A percentile compares a stretch with the other conserved stretches of the same genome.
Evolutionary conservation across 2,113 vertebrate species (phyloP).

Genomic region (Ptilorrhoa leucosticta): DNA sequence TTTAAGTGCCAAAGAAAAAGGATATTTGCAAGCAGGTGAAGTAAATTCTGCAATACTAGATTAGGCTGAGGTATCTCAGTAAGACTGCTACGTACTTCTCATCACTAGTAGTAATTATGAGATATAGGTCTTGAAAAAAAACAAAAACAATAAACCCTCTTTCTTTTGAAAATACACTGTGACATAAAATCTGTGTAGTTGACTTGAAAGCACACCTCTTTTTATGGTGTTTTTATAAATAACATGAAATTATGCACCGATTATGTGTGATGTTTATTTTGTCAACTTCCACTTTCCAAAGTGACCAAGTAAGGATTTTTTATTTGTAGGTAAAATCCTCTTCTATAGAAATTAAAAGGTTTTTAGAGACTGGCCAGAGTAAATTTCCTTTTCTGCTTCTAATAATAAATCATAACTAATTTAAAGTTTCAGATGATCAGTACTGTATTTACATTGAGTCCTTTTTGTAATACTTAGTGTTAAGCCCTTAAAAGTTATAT

Average conservation of each 20-base stretch:
- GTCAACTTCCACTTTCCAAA: conserved; percentile 19
- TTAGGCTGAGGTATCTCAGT: not conserved
- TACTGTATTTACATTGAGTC: not conserved
- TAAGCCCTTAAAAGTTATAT: not conserved
- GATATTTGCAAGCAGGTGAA: not conserved
- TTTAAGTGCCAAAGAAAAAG: not conserved
- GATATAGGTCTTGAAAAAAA: not conserved
- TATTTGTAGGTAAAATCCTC: not conserved
- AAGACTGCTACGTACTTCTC: not conserved
- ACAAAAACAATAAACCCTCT: not conserved
- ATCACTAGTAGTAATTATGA: not conserved
- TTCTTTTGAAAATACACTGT: not conserved
- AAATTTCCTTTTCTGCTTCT: not conserved
- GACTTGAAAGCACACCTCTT: not conserved
- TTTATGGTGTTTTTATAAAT: conserved; percentile 21
- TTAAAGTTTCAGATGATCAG: not conserved
- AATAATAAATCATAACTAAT: not conserved
- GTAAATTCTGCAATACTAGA: not conserved
- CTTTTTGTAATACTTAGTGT: not conserved
- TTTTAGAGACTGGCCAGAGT: not conserved
- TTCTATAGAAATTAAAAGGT: not conserved
- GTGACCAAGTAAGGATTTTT: not conserved
- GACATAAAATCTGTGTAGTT: not conserved
- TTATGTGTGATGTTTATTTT: conserved; percentile 35
- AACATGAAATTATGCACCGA: conserved; percentile 7